Base-by-base conservation (phyloP, 2,113 vertebrate genomes). In the Protomyctophum bolini region DNA sequence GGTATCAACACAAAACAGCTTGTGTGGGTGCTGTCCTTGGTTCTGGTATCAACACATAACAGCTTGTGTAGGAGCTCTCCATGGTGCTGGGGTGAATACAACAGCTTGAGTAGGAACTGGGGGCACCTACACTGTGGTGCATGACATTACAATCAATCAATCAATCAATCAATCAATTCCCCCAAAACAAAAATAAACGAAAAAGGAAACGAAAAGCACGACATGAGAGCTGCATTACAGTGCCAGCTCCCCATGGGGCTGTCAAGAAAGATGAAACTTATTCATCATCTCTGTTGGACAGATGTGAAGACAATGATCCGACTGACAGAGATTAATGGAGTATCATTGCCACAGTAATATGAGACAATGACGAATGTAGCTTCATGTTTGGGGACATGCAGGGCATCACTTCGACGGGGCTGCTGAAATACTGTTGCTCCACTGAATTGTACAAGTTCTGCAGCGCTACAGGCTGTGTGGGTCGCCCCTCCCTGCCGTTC, bases 321-420 rank as follows among this genome's bases (percentile, higher is more conserved):
- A 67, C 68, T 81, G 84, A 87, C 81, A 74, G 69, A 84, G 84
- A 90, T 85, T 88, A 88, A 86, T 83, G 76, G 77, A 81, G 71
- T 73, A 70, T 84, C 79, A 79, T 73, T 68, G 47, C 46, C 72
- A 81, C 68, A 72, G 75, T 79, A 80, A 80, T 76, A 80, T 66
- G 69, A 77, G 54, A 21, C 76, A 73, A 79, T 86, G 82, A 89
- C 82, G 60, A 80, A 89, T 82, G 78, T 52, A 0, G 54, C 77
- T 79, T 79, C 60, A 69, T 75, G 69, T 72, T 74, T 63, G 67
- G 56, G 83, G 76, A 84, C 71, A 70, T n/a, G 79, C 80, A 75
- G 47, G 29, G 65, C 68, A 77, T 72, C 72, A 79, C 79, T 81
- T 82, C 60, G 63, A 3, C 66, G 48, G 51, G 33, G 33, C 33